Percentiles rank a stretch among this genome's conserved stretches.
These are phyloP conservation scores for Agonopterix heracliana DNA, from an alignment of 2,888 invertebrate genomes.

Conservation along the genomic window DNA sequence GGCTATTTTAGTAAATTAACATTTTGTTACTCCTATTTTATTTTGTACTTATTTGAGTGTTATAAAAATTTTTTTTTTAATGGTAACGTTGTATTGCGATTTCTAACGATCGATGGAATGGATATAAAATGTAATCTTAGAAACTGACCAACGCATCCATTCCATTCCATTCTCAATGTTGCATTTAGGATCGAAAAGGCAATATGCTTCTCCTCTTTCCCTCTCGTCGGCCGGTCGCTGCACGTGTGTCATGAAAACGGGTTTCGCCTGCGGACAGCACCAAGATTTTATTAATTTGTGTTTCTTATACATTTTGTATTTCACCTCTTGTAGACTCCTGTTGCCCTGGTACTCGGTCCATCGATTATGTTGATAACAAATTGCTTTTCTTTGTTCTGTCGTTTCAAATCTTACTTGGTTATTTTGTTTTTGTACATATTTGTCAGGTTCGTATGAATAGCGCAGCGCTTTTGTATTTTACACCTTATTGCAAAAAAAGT, in stretches of 20 bases:
- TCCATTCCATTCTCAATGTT: constrained; percentile 43
- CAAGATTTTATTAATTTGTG: constrained; percentile 74
- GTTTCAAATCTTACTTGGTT: constrained; percentile 34
- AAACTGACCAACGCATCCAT: background rate
- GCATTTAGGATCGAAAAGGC: constrained; percentile 38
- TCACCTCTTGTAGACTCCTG: constrained; percentile 43
- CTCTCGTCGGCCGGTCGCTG: constrained; percentile 48
- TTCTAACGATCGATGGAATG: no score
- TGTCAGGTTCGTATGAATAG: constrained; percentile 13
- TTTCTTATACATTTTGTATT: constrained; percentile 45
- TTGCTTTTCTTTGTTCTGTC: constrained; percentile 68
- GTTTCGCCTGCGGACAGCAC: constrained; percentile 56
- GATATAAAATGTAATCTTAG: background rate
- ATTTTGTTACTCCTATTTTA: no score
- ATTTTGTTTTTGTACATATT: constrained; percentile 34
- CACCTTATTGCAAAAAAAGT: background rate
- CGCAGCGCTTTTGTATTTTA: constrained; percentile 7
- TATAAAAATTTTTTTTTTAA: no score
- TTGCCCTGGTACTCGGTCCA: constrained; percentile 44
- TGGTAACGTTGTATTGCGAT: no score
- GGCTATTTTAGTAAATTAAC: no score
- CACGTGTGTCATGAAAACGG: constrained; percentile 67
- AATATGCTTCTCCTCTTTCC: constrained; percentile 32
- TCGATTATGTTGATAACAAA: constrained; percentile 71
- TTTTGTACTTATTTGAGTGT: no score